Evolutionary conservation across 2,113 vertebrate species (phyloP).

Genomic region (Nyctereutes procyonoides): DNA sequence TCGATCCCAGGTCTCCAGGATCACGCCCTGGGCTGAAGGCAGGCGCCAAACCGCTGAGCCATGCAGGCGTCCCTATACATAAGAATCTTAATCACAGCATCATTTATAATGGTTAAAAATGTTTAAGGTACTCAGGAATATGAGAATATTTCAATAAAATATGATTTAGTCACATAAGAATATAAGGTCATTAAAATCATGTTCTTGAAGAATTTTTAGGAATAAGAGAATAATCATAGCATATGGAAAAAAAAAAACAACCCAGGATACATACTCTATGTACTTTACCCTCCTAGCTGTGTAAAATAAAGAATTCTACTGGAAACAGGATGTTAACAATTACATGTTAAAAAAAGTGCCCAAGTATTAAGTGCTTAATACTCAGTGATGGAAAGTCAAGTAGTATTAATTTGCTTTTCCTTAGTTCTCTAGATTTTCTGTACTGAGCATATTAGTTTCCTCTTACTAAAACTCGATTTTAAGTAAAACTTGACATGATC

Average conservation of each 20-base stretch:
- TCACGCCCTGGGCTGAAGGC: too few relatives aligned
- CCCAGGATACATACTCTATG: background rate
- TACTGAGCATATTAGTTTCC: background rate
- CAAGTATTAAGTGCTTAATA: background rate
- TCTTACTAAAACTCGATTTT: background rate
- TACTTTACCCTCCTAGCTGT: background rate
- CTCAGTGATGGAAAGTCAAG: background rate
- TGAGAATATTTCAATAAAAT: background rate
- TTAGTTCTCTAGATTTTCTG: background rate
- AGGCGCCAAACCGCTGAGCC: too few relatives aligned
- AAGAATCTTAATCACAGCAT: background rate
- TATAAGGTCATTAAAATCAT: background rate
- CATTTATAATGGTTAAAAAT: background rate
- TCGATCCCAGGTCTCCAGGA: too few relatives aligned
- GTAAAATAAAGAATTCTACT: background rate
- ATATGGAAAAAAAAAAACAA: background rate
- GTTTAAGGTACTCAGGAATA: background rate
- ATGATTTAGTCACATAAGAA: background rate
- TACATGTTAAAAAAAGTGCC: background rate
- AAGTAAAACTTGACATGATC: background rate
- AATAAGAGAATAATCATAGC: background rate
- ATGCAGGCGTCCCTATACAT: background rate
- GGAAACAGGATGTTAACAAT: background rate
- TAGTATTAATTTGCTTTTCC: constrained; percentile 3
- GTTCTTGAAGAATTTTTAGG: background rate